These are phyloP conservation scores for Furcula furcula DNA, from an alignment of 2,888 invertebrate genomes.

Conservation along the genomic window DNA sequence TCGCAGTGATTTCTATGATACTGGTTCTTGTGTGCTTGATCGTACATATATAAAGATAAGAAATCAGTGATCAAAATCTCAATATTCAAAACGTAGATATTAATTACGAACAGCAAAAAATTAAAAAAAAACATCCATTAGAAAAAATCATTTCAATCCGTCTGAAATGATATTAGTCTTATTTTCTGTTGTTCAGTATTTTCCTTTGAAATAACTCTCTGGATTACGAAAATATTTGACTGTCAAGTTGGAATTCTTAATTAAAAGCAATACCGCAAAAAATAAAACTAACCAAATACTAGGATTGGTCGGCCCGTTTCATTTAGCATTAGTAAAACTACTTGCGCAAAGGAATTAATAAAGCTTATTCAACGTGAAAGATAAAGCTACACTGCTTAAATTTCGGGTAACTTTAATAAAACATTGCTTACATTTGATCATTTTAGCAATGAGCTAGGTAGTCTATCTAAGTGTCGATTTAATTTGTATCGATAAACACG, in stretches of 20 bases:
- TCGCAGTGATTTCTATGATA: too few relatives aligned
- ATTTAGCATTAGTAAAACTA: conserved; percentile 18
- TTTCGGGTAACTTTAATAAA: too few relatives aligned
- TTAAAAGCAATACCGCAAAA: conserved; percentile 30
- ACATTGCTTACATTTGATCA: too few relatives aligned
- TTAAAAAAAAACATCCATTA: conserved; percentile 7
- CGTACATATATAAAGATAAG: too few relatives aligned
- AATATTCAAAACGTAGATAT: conserved; percentile 1
- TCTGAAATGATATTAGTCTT: conserved; percentile 14
- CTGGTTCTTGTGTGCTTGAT: too few relatives aligned
- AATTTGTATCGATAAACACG: too few relatives aligned
- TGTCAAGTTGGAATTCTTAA: conserved; percentile 33
- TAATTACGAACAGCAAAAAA: conserved; percentile 3
- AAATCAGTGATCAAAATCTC: background rate
- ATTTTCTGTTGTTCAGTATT: conserved; percentile 23
- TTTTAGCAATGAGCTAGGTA: too few relatives aligned
- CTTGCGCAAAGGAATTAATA: conserved; percentile 12
- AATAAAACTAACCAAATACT: conserved; percentile 16
- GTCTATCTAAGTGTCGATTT: too few relatives aligned
- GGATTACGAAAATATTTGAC: conserved; percentile 34
- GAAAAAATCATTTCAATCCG: conserved; percentile 4
- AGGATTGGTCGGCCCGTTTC: conserved; percentile 10
- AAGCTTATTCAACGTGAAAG: conserved; percentile 1
- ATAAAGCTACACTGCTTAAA: too few relatives aligned
- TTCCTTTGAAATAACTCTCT: conserved; percentile 18